Conservation (phyloP, 2,797 vertebrate genomes). For the Chromobotia macracanthus region DNA sequence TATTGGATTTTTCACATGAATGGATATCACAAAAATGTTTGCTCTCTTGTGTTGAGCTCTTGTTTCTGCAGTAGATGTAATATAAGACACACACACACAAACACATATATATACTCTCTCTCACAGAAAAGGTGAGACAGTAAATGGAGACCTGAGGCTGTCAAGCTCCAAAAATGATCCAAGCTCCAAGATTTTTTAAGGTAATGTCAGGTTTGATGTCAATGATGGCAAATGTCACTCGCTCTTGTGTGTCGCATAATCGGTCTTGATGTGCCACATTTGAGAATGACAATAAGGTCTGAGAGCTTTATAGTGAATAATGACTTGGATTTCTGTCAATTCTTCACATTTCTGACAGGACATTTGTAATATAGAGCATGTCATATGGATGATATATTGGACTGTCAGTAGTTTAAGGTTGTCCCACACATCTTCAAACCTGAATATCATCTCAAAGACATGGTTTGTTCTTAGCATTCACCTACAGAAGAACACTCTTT, state of each 20-base stretch:
- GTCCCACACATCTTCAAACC: not conserved
- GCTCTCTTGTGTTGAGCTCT: not conserved
- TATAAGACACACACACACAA: too few relatives aligned
- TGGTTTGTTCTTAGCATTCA: not conserved
- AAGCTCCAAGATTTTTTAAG: too few relatives aligned
- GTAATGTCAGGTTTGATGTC: not conserved
- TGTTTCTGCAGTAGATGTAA: not conserved
- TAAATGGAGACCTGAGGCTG: too few relatives aligned
- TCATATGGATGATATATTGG: not conserved
- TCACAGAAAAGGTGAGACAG: too few relatives aligned
- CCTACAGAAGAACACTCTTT: not conserved
- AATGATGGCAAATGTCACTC: too few relatives aligned
- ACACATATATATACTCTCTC: too few relatives aligned
- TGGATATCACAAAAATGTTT: not conserved
- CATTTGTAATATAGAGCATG: not conserved
- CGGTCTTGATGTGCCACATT: too few relatives aligned
- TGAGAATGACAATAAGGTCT: not conserved
- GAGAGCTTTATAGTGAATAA: not conserved
- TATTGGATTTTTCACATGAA: constrained; percentile 34
- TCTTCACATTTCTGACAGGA: not conserved
- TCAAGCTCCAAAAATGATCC: too few relatives aligned
- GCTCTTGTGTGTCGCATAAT: not conserved
- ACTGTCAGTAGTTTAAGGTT: constrained; percentile 10
- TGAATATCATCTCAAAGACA: not conserved
- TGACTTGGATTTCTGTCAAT: not conserved